Percentiles rank a stretch among this genome's conserved stretches.
Evolutionary conservation across 2,797 vertebrate genomes (phyloP).

Genomic region (Spinibarbus caldwelli): DNA sequence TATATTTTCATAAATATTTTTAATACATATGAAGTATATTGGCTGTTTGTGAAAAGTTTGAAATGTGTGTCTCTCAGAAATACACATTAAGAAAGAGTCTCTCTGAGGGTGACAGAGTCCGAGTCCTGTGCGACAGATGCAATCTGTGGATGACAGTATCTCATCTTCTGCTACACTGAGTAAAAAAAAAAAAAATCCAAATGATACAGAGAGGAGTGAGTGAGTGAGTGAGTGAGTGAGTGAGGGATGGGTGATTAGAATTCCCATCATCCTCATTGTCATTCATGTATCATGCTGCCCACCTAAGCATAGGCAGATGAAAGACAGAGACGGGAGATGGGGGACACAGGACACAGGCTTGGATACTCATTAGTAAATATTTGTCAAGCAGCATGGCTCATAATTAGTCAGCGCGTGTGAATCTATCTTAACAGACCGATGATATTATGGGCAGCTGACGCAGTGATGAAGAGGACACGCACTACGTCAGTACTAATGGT

Average conservation of each 20-base stretch:
- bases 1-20: background rate
- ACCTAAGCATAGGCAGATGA: constrained; percentile 18
- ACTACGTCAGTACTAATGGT: constrained; percentile 46
- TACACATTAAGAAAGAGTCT: background rate
- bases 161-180: constrained; percentile 23
- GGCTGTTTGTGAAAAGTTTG: background rate
- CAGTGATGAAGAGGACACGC: constrained; percentile 45
- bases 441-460: constrained; percentile 55
- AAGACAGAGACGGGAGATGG: constrained; percentile 3
- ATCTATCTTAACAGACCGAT: constrained; percentile 41
- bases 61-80: background rate
- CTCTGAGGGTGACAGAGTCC: background rate
- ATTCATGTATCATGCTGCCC: constrained; percentile 41
- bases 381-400: constrained; percentile 51
- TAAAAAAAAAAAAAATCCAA: background rate
- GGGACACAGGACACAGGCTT: constrained; percentile 29
- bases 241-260: constrained; percentile 35
- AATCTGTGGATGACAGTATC: constrained; percentile 14
- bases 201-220: constrained; percentile 3
- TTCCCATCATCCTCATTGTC: constrained; percentile 42
- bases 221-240: background rate
- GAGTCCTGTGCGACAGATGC: background rate
- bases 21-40: background rate
- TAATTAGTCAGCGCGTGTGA: constrained; percentile 54
- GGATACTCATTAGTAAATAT: constrained; percentile 54